Conservation (phyloP, 1,140 invertebrate species). For the Zaprionus gabonicus region DNA sequence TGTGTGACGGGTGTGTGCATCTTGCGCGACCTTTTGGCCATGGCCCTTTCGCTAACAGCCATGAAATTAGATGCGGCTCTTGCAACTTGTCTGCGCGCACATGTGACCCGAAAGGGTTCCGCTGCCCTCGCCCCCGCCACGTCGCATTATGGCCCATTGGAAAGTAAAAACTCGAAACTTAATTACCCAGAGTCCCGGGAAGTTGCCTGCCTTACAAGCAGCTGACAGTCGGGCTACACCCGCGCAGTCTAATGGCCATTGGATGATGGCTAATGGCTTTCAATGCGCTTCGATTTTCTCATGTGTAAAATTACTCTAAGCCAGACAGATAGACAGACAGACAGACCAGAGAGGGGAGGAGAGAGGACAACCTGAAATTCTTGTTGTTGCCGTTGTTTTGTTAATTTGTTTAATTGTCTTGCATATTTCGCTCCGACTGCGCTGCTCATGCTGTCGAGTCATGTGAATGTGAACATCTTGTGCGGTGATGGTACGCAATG, state of each 20-base stretch:
- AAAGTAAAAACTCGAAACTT: constrained; percentile 77
- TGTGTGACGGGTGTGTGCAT: constrained; percentile 38
- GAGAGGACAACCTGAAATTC: background rate
- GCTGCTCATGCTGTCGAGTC: constrained; percentile 62
- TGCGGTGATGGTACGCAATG: constrained; percentile 69
- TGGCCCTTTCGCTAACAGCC: constrained; percentile 77
- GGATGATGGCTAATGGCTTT: constrained; percentile 69
- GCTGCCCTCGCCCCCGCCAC: background rate
- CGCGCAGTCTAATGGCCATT: constrained; percentile 59
- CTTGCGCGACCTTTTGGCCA: constrained; percentile 74
- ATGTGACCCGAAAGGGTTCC: constrained; percentile 73
- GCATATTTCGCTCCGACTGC: constrained; percentile 58
- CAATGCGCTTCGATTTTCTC: constrained; percentile 77
- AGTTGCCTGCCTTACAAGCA: constrained; percentile 69
- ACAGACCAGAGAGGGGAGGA: no score
- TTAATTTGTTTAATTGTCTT: constrained; percentile 82
- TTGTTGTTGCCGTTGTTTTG: constrained; percentile 41
- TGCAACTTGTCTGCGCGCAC: constrained; percentile 55
- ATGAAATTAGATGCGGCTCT: constrained; percentile 74
- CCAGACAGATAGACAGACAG: constrained; percentile 5
- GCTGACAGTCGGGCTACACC: constrained; percentile 78
- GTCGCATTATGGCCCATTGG: constrained; percentile 59
- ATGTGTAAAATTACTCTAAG: constrained; percentile 75
- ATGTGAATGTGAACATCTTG: constrained; percentile 78
- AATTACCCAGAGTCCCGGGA: constrained; percentile 69